Evolutionary conservation across 2,113 vertebrate species (phyloP), one percentile per base, ranked within the genome.

Genomic region (Ptilonorhynchus violaceus): DNA sequence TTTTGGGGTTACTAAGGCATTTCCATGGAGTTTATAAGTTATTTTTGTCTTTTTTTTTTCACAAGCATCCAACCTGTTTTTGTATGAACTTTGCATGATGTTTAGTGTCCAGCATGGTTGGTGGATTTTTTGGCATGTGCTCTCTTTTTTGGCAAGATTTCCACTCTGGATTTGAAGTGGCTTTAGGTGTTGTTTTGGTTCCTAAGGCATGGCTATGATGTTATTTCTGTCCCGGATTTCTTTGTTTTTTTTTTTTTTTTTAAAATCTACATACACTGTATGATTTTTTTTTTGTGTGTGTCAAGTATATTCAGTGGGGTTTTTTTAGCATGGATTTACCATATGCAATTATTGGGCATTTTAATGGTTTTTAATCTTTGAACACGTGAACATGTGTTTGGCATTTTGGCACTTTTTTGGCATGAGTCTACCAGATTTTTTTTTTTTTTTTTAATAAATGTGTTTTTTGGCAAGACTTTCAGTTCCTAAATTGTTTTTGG

Each of bases 341-440:
- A 2, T 2, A 2, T 49, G 14, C 49, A 73, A 2, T 53, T 81
- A 30, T 9, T 22, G 18, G 23, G 7, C 9, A 12, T 49, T 80
- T 80, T 35, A 68, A 59, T 7, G 2, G 3, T 52, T 87, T 86
- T 80, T 69, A 50, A 35, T 44, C 23, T 80, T 79, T 55, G 10
- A 37, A 19, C 4, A 4, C 14, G 37, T 39, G 37, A 39, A 39
- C 37, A 39, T 39, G 9, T 27, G 3, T 52, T 82, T 35, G 23
- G 5, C 2, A 1, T 28, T 60, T 60, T 39, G 37, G 37, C 37
- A 39, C 37, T 39, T 76, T 46, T 63, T 81, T 64, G 3, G 13
- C 11, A 2, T 60, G 33, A 5, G 0, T 30, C 17, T 66, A 14
- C 46, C 10, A 25, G 2, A 3, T 67, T 18, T 4, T 35, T 1